Evolutionary conservation across 1,140 invertebrate genomes (phyloP), one percentile per base, ranked within the genome.

Genomic region (Drosophila nebulosa): DNA sequence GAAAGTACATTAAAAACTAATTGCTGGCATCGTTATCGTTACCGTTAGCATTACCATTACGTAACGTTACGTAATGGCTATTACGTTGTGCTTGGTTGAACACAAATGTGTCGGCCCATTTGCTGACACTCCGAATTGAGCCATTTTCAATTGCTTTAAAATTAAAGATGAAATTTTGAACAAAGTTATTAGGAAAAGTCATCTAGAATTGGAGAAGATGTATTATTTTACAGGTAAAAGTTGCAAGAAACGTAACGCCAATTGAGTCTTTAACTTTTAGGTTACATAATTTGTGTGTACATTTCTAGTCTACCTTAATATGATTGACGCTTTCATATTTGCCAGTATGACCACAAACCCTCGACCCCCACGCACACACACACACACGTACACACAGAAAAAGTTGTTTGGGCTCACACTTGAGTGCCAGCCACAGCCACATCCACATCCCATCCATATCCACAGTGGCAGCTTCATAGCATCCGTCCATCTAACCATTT

Each of bases 1-100:
- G 74, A 71, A 68, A 72, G 60, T 73, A 69, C 74, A 86, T 85
- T 88, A 88, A 88, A 85, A 78, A 39, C 74, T 85, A 85, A 85
- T 86, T 86, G 78, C 83, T 55, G 64, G 59, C 69, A 59, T 70
- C 74, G 67, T 69, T 76, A 69, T 60, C 56, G 65, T 65, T 63
- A 66, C 57, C 27, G 58, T 26, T 6, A 63, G 55, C 57, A 73
- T 64, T 75, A 67, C 42, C 59, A 52, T 74, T 58, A 78, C 74
- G 74, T 73, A 59, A 67, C 42, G 74, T 56, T 68, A 78, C 64
- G 76, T 79, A 61, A 59, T 18, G 56, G 60, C 69, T 53, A 61
- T 81, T 80, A 74, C 69, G 80, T 74, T 85, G 22, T 67, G 78
- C 81, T 64, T 74, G 74, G 72, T 59, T 59, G 52, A 78, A 62